A percentile compares a stretch with the other conserved stretches of the same genome.
These are phyloP conservation scores for Adoxophyes honmai DNA, from an alignment of 1,140 invertebrate species.

Conservation along the genomic window DNA sequence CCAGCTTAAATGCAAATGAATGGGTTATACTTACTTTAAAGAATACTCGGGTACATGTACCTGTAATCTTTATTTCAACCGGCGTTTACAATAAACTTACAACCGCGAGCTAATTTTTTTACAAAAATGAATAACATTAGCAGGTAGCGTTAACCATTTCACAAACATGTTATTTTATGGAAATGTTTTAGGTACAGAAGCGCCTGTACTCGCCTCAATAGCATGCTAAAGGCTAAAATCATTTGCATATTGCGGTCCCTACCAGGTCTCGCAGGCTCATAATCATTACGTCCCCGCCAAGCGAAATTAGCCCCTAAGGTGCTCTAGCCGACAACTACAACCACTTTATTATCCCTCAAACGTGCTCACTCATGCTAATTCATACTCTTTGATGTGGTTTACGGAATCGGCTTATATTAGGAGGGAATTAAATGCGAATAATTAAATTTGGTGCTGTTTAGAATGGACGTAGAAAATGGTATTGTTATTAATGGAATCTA, in stretches of 20 bases:
- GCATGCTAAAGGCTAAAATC: slow-evolving; percentile 62
- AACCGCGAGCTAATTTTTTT: neutral
- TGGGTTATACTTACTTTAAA: no score
- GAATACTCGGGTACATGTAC: no score
- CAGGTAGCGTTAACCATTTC: slow-evolving; percentile 11
- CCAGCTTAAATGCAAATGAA: no score
- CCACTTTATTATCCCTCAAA: slow-evolving; percentile 66
- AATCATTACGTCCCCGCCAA: slow-evolving; percentile 59
- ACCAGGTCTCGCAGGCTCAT: slow-evolving; percentile 42
- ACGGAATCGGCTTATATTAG: slow-evolving; percentile 42
- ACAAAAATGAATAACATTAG: slow-evolving; percentile 6
- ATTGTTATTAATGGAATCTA: no score
- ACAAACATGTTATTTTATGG: slow-evolving; percentile 35
- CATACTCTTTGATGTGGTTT: slow-evolving; percentile 62
- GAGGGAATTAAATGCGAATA: slow-evolving; percentile 23
- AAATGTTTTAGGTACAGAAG: slow-evolving; percentile 49
- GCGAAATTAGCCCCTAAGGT: slow-evolving; percentile 71
- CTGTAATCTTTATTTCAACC: neutral
- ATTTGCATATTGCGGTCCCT: slow-evolving; percentile 67
- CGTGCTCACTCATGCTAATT: slow-evolving; percentile 66
- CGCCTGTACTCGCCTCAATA: slow-evolving; percentile 24
- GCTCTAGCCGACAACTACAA: slow-evolving; percentile 51
- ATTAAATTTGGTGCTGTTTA: neutral
- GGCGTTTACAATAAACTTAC: neutral
- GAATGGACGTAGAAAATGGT: no score